Evolutionary conservation across 2,113 vertebrate species (phyloP).

Genomic region (Etheostoma spectabile): DNA sequence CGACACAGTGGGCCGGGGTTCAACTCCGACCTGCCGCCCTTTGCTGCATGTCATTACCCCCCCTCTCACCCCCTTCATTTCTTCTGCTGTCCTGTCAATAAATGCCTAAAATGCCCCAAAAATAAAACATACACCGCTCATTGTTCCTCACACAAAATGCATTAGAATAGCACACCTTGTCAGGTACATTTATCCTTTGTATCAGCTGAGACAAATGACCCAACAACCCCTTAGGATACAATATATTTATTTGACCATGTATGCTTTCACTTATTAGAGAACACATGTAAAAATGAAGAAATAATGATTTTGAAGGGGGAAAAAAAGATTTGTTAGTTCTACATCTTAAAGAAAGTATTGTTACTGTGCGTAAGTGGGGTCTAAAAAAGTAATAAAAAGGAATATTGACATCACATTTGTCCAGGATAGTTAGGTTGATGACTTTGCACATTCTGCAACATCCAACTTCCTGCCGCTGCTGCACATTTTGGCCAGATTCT

Average conservation of each 20-base stretch:
- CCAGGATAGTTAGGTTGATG: slow-evolving; percentile 58
- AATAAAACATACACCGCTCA: not conserved
- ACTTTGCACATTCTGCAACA: slow-evolving; percentile 84
- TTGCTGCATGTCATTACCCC: no score
- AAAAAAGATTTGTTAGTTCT: slow-evolving; percentile 12
- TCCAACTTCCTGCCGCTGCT: slow-evolving; percentile 82
- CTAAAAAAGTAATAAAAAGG: not conserved
- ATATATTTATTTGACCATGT: slow-evolving; percentile 49
- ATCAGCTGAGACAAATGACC: slow-evolving; percentile 8
- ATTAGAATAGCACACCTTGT: not conserved
- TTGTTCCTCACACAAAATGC: not conserved
- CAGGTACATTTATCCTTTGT: not conserved
- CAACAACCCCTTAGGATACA: slow-evolving; percentile 8
- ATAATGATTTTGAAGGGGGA: slow-evolving; percentile 32
- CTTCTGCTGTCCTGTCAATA: no score
- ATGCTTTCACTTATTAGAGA: slow-evolving; percentile 33
- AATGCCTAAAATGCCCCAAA: no score
- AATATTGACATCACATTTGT: slow-evolving; percentile 41
- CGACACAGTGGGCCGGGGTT: no score
- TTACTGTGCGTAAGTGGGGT: slow-evolving; percentile 21
- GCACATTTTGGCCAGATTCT: slow-evolving; percentile 87
- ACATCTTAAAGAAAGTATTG: slow-evolving; percentile 20
- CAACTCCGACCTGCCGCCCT: no score
- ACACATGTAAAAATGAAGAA: slow-evolving; percentile 3
- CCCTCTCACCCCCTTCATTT: no score